Percentiles rank a stretch among this genome's conserved stretches.
phyloP scores from a whole-genome alignment of 2,797 vertebrate species.

The Propithecus deckenii region DNA sequence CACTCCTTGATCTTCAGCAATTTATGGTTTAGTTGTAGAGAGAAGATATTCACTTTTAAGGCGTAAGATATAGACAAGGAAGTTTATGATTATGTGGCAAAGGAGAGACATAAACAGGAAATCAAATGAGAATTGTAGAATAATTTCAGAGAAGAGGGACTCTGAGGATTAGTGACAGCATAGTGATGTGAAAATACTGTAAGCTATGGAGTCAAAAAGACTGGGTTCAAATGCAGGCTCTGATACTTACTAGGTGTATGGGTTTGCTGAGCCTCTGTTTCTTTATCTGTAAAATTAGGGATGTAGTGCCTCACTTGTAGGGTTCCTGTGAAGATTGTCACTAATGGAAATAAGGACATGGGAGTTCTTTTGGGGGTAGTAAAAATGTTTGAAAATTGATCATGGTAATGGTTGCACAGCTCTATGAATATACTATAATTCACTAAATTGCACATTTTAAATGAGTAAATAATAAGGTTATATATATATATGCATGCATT shows the following conservation, averaged over 20 bases:
- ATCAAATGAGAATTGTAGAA: background rate
- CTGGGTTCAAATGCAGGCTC: background rate
- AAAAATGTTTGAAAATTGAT: conserved; percentile 16
- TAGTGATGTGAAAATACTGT: background rate
- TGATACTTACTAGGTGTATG: background rate
- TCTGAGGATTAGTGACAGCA: conserved; percentile 1
- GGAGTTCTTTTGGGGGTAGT: background rate
- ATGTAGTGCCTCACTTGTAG: background rate
- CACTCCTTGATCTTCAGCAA: background rate
- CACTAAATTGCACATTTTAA: background rate
- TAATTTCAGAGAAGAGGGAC: background rate
- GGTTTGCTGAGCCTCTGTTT: background rate
- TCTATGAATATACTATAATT: background rate
- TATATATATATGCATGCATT: background rate
- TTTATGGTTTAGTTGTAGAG: background rate
- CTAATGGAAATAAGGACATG: background rate
- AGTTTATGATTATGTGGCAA: background rate
- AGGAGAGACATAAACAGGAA: background rate
- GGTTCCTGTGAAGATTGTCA: background rate
- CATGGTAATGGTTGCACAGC: background rate
- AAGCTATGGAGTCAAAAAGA: background rate
- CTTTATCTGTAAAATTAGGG: background rate
- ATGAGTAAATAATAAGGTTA: background rate
- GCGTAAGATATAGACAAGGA: background rate
- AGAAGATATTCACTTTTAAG: conserved; percentile 24